These are phyloP conservation scores for Ricordea florida DNA, from an alignment of 92 coral and sea anemone species.

Conservation along the genomic window DNA sequence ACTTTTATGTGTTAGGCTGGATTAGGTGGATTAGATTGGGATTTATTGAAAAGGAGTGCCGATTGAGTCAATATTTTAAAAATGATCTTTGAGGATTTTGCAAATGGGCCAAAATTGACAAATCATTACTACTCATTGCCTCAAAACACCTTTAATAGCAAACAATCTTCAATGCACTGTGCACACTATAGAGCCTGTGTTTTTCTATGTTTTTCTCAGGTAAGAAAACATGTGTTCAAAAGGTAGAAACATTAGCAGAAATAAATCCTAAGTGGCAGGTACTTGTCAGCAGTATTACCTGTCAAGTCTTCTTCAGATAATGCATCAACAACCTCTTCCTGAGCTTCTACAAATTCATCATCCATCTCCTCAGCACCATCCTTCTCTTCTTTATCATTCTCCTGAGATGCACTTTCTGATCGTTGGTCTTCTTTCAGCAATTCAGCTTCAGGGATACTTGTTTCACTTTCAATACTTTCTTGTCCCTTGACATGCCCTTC, in stretches of 20 bases:
- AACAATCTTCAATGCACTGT: no score
- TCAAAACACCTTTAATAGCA: background rate
- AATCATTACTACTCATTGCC: background rate
- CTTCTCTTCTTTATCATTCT: background rate
- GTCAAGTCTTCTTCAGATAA: slow-evolving; percentile 43
- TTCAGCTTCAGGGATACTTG: background rate
- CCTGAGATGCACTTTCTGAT: background rate
- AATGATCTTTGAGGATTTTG: no score
- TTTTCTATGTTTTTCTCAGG: no score
- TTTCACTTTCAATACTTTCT: background rate
- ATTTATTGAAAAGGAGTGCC: no score
- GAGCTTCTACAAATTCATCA: slow-evolving; percentile 12
- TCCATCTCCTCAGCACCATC: background rate
- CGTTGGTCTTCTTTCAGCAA: background rate
- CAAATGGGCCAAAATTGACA: background rate
- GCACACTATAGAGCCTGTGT: no score
- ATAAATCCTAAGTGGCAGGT: no score
- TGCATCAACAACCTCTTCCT: slow-evolving; percentile 16
- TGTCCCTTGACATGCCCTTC: background rate
- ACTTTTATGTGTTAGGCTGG: no score
- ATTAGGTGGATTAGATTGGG: no score
- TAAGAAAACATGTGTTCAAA: no score
- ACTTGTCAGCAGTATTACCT: background rate
- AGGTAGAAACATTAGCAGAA: no score
- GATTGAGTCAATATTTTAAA: no score